Base-by-base conservation (phyloP, 1,140 invertebrate genomes). In the Campoletis sonorensis region DNA sequence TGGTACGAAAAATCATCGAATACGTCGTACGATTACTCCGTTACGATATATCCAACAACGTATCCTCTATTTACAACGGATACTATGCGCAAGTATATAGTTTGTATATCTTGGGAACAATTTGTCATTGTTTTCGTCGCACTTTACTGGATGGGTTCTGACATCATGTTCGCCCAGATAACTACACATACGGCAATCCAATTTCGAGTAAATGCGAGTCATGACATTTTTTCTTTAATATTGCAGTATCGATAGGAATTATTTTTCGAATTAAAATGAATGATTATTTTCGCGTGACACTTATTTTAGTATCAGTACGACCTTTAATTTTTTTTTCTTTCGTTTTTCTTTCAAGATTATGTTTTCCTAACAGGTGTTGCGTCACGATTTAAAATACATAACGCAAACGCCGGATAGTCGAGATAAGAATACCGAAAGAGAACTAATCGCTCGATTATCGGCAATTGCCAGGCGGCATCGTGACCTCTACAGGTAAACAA, bases 91-190 rank as follows among this genome's bases (percentile, higher is more conserved):
- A 37, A 49, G 18, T 80, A 49, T 54, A 75, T 75, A 26, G 40
- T 82, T 10, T 82, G 76, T 54, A 21, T 82, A 30, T 78, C 76
- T 49, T 82, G 78, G 67, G 81, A 82, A 72, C 81, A 82, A 75
- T 72, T 79, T 40, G 81, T 79, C 18, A 79, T 79, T 67, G 21
- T 79, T 49, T 73, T 79, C 23, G 81, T 73, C 10, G 76, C 49
- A 21, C 67, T 73, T 27, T 79, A 79, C 15, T 82, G 81, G 81
- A 79, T 79, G 54, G 72, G 68, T 18, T 82, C 49, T 15, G 81
- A 82, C 37, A 82, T 64, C 15, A 61, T 82, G 30, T 82, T 82
- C 68, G 76, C 76, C 64, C 81, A 82, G 51, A 76, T 82, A 27
- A 79, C 81, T 0, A 82, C 81, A 30, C 81, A 82, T 67, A 79